phyloP scores from a whole-genome alignment of 2,888 invertebrate species.

The Rhamphomyia laevipes region DNA sequence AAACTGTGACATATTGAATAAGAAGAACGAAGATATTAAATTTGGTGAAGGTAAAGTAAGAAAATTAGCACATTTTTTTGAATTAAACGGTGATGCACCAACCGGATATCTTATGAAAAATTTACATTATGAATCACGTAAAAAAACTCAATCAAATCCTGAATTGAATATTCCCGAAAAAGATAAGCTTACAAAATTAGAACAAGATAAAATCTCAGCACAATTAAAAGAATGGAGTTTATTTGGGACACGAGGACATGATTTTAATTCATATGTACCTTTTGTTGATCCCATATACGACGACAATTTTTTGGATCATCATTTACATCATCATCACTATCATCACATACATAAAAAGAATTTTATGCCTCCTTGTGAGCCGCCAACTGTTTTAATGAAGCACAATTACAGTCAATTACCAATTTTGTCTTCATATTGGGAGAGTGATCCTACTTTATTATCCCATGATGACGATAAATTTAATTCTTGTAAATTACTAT shows the following conservation, averaged over 20 bases:
- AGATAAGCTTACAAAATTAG: conserved; percentile 22
- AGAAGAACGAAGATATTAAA: conserved; percentile 6
- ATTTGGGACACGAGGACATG: conserved; percentile 28
- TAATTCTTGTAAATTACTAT: no score
- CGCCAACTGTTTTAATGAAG: no score
- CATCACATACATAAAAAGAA: no score
- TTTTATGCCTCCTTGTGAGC: no score
- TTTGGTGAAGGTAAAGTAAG: conserved; percentile 59
- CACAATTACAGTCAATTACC: no score
- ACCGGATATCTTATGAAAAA: conserved; percentile 3
- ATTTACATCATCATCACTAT: not conserved
- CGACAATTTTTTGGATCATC: not conserved
- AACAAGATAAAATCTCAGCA: conserved; percentile 28
- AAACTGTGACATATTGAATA: conserved; percentile 1
- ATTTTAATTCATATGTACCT: conserved; percentile 9
- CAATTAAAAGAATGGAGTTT: conserved; percentile 37
- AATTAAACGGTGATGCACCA: conserved; percentile 23
- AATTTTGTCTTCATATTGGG: no score
- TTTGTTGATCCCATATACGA: no score
- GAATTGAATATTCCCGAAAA: conserved; percentile 21
- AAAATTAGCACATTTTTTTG: conserved; percentile 57
- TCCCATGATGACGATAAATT: no score
- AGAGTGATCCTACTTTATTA: no score
- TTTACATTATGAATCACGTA: conserved; percentile 9
- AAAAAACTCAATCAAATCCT: conserved; percentile 40